These are phyloP conservation scores for Megalops atlanticus DNA, from an alignment of 2,113 vertebrate genomes.

Conservation along the genomic window DNA sequence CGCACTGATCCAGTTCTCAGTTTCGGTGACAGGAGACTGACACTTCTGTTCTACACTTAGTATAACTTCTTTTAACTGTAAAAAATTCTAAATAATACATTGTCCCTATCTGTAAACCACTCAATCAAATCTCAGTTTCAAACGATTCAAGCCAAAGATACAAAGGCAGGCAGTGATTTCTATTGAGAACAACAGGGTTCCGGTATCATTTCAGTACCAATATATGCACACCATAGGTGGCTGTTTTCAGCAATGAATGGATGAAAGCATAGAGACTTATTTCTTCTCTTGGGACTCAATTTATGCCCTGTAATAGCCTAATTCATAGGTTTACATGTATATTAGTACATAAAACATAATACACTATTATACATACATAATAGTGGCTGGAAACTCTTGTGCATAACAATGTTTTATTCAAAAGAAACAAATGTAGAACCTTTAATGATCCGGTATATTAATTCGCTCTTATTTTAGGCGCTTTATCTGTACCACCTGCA, in stretches of 20 bases:
- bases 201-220: too few species aligned
- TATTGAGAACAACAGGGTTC: background rate
- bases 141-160: background rate
- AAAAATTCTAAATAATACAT: constrained; percentile 12
- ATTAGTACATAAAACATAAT: too few species aligned
- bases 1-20: background rate
- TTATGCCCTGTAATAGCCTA: background rate
- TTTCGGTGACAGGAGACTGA: background rate
- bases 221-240: background rate
- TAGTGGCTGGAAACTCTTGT: too few species aligned
- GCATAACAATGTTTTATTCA: background rate
- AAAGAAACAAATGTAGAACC: background rate
- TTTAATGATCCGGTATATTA: background rate
- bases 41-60: background rate
- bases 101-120: background rate
- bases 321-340: too few species aligned
- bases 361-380: too few species aligned
- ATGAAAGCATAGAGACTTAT: background rate
- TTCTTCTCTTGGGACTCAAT: background rate
- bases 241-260: background rate
- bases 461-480: background rate
- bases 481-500: background rate
- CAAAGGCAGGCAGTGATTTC: background rate
- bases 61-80: background rate
- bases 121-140: too few species aligned